These are phyloP conservation scores for Protobothrops flavoviridis DNA, from an alignment of 2,113 vertebrate genomes.

Conservation along the genomic window DNA sequence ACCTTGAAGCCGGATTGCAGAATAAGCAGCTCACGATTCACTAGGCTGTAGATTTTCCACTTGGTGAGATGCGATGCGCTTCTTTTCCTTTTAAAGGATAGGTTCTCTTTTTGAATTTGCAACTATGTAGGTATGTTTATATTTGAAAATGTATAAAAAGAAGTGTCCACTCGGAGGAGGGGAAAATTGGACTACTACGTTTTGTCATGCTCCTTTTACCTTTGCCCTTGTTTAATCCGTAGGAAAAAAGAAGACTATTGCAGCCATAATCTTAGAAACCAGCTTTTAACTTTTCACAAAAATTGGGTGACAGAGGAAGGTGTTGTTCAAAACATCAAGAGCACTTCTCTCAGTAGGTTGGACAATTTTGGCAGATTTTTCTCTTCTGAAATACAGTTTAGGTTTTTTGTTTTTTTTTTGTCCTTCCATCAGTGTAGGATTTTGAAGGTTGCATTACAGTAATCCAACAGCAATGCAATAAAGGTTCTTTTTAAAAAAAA, in stretches of 20 bases:
- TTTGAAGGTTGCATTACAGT: background rate
- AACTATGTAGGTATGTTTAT: background rate
- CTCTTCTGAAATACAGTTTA: background rate
- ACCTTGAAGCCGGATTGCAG: background rate
- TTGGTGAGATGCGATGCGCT: background rate
- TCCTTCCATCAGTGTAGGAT: background rate
- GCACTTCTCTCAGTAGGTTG: background rate
- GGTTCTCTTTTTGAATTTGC: background rate
- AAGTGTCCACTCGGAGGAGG: background rate
- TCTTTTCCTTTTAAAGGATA: background rate
- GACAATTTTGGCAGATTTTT: background rate
- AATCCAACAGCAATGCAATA: too few species aligned
- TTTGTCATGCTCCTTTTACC: background rate
- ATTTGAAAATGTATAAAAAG: background rate
- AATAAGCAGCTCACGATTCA: background rate
- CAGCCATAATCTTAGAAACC: background rate
- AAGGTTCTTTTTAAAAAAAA: too few species aligned
- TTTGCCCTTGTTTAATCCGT: background rate
- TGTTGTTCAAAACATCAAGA: background rate
- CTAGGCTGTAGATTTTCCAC: background rate
- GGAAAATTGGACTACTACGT: background rate
- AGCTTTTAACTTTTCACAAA: background rate
- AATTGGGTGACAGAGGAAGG: background rate
- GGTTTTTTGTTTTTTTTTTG: background rate
- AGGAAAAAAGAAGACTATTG: background rate